These are phyloP conservation scores for Tetropium fuscum DNA, from an alignment of 2,888 invertebrate genomes.

Conservation along the genomic window DNA sequence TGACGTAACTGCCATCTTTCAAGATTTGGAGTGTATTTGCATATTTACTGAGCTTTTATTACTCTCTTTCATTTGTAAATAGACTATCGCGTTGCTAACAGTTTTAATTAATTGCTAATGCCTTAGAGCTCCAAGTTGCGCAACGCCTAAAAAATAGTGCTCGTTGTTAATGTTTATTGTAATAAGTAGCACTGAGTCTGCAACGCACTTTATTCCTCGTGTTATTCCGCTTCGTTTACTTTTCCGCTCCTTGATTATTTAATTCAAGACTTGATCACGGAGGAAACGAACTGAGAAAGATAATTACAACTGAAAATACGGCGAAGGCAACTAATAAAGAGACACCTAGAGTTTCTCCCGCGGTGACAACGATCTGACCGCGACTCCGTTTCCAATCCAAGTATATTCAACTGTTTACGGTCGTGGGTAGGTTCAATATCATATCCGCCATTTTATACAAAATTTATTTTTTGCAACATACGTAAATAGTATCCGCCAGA, in stretches of 20 bases:
- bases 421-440: no score
- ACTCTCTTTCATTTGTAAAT: no score
- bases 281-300: conserved; percentile 65
- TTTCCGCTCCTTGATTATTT: conserved; percentile 65
- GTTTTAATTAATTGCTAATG: no score
- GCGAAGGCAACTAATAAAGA: conserved; percentile 51
- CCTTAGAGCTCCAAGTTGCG: no score
- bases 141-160: no score
- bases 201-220: conserved; percentile 59
- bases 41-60: no score
- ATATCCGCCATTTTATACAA: no score
- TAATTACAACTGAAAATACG: conserved; percentile 64
- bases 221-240: conserved; percentile 65
- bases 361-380: conserved; percentile 5
- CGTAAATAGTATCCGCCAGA: no score
- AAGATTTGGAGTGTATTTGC: no score
- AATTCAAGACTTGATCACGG: conserved; percentile 64
- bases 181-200: conserved; percentile 30
- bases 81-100: no score
- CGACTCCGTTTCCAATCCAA: conserved; percentile 11
- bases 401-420: conserved; percentile 12
- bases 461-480: no score
- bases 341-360: conserved; percentile 31
- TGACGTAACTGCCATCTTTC: no score
- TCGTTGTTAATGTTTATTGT: conserved; percentile 10